Evolutionary conservation across 2,797 vertebrate species (phyloP).

Genomic region (Synaphobranchus kaupii): DNA sequence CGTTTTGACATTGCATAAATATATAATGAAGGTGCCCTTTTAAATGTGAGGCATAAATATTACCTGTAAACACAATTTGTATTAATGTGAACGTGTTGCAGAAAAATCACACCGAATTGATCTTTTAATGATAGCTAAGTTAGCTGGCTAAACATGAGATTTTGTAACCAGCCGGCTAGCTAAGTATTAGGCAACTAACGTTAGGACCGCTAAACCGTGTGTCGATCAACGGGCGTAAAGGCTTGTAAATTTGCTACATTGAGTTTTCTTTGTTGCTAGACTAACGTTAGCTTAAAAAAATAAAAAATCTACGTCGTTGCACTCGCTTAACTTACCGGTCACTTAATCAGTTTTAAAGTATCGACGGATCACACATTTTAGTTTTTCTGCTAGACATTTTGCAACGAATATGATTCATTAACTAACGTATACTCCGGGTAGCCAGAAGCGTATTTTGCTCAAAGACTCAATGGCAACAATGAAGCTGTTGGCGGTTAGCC

Average conservation of each 20-base stretch:
- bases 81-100: not conserved
- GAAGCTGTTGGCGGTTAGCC: not conserved
- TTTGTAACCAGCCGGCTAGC: not conserved
- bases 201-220: too few species aligned
- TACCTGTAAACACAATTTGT: not conserved
- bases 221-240: not conserved
- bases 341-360: too few species aligned
- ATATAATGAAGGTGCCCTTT: not conserved
- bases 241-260: not conserved
- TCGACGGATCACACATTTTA: not conserved
- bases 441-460: not conserved
- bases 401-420: too few species aligned
- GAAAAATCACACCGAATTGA: not conserved
- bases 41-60: not conserved
- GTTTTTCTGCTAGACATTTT: not conserved
- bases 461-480: not conserved
- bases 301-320: too few species aligned
- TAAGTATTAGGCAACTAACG: not conserved
- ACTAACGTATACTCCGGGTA: too few species aligned
- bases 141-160: not conserved
- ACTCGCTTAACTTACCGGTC: too few species aligned
- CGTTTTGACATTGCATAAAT: conserved; percentile 9
- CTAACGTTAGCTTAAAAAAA: too few species aligned
- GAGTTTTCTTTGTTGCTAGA: too few species aligned
- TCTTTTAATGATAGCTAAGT: not conserved